Evolutionary conservation across 2,797 vertebrate species (phyloP), one percentile per base, ranked within the genome.

Genomic region (Catostomus latipinnis): DNA sequence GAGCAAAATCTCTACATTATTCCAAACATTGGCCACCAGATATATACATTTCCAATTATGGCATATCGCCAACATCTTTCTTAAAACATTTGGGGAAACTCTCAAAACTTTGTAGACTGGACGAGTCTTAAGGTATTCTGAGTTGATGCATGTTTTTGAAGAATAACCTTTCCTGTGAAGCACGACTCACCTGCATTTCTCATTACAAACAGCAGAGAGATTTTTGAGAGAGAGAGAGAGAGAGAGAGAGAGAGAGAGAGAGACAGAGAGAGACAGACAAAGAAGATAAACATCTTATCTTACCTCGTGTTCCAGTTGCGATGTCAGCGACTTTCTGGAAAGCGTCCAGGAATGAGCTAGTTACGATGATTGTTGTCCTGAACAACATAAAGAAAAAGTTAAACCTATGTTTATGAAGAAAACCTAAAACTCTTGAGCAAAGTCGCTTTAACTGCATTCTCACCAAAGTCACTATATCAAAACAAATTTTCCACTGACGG

Each of bases 311-410:
- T 72, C 94, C 93, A 0, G 94, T 95, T 1, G 94, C 94, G 91
- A 95, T 93, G 89, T 96, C 95, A 6, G 95, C 95, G 71, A 96
- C 93, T 88, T 95, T 96, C 91, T 96, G 95, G 87, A 96, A 96
- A 50, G 95, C 94, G 18, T 96, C 95, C 78, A 96, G 86, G 88
- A 96, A 96, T 2, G 94, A 93, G 82, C 94, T 92, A 0, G 94
- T 94, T 70, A 95, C 92, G 34, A 94, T 77, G 74, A 95, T 92
- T 71, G 94, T 96, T 0, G 93, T 92, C 90, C 94, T 94, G 88
- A 68, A 69, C 43, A 10, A 74, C 81, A 61, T n/a, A 82, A 52
- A 67, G 5, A 85, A 73, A 52, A 0, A 79, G 13, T 71, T 12
- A 34, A 34, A 34, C 34, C 34, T 34, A 34, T 74, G 1, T 45